Base-by-base conservation (phyloP, 1,140 invertebrate genomes). In the Homarus americanus region DNA sequence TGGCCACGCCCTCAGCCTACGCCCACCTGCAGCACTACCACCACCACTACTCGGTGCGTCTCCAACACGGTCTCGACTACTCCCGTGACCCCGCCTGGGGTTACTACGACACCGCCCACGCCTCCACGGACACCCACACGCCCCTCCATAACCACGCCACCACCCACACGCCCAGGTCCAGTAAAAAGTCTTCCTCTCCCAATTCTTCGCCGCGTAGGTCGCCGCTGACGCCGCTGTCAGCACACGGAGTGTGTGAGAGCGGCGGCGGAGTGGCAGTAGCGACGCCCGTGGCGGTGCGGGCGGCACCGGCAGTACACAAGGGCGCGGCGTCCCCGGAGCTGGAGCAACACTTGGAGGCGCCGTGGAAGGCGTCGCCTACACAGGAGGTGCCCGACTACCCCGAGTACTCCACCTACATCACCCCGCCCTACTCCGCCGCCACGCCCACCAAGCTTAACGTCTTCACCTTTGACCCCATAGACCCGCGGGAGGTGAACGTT, bases 311-410 rank as follows among this genome's bases (percentile, higher is more conserved):
- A 12, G 80, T 79, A 17, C 87, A 90, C 75, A 93, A 93, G 72
- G 92, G 92, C 49, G 75, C 86, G 41, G 76, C 86, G 12, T 91
- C 91, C n/a, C 82, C 91, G 32, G 91, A 91, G 34, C 49, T 82
- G 24, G 89, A 91, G 1, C 87, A 92, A 12, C 63, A 69, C 36
- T 34, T 75, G 28, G 92, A 92, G 17, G 87, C 58, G 15, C 85
- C 92, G 4, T 93, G 92, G 92, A 93, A 93, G 82, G 87, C 92
- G 38, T 93, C 92, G 32, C 92, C 92, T 3, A 91, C 91, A 1
- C 92, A 93, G 73, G 92, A 91, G 41, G 92, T 93, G 34, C 92
- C 92, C 9, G 92, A 93, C 12, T 93, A 90, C 69, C 90, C 85
- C 10, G 92, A 93, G 44, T 90, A 85, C 44, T 63, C 90, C 24